Base-by-base conservation (phyloP, 1,140 invertebrate species). In the Aphelinus certus region DNA sequence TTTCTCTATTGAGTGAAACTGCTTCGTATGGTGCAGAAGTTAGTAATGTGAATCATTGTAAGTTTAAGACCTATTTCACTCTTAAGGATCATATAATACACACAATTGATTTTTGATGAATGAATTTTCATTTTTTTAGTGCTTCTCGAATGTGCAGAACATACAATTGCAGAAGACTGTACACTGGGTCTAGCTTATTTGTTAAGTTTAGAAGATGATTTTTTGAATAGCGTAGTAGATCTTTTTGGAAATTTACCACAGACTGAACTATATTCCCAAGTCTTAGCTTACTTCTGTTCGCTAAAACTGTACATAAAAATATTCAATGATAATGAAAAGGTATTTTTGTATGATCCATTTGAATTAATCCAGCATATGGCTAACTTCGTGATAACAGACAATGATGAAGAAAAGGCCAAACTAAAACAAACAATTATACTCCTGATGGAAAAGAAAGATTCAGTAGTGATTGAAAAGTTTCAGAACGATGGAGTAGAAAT, bases 111-210 rank as follows among this genome's bases (percentile, higher is more conserved):
- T 26, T 26, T 26, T 26, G 26, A 26, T 26, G 26, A 26, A 26
- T 26, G 26, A 26, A 26, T 69, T 70, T 80, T 67, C 53, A 74
- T 53, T 63, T 76, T 85, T 85, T 5, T 69, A 88, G 87, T 88
- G 49, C 71, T 87, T 47, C 65, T 87, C 49, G 81, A 88, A 79
- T 85, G 84, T 75, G 81, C 83, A 7, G 80, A 80, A 70, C 73
- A 86, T 51, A 82, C 83, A 3, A 79, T 89, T 5, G 69, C 73
- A 26, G 85, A 89, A 73, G 88, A 89, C 62, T 87, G 83, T 81
- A 73, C 81, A 7, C 65, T 87, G 51, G 82, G 85, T n/a, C 76
- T 89, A 53, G 78, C 80, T 3, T 88, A 88, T 77, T 79, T 89
- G 60, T 76, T 88, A 62, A 83, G 81, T 77, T 60, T 88, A 56